Conservation (phyloP, 1,140 invertebrate genomes). For the Zelostemma sp. region DNA sequence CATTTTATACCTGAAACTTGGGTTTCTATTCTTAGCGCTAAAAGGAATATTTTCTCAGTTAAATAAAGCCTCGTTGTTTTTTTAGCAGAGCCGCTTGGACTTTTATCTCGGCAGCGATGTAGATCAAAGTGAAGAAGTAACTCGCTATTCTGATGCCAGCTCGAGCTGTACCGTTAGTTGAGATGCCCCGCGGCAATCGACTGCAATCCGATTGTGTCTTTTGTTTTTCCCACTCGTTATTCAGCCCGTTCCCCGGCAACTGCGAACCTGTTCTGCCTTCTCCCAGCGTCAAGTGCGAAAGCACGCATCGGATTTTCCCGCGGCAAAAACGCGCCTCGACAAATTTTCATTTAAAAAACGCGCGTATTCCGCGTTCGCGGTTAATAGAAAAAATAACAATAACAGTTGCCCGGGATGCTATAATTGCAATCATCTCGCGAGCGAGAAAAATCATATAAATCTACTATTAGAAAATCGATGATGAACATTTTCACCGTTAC, state of each 20-base stretch:
- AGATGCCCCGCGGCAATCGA: conserved; percentile 60
- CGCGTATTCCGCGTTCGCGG: too few relatives aligned
- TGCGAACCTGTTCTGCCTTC: conserved; percentile 66
- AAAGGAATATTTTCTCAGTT: too few relatives aligned
- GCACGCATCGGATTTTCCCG: background rate
- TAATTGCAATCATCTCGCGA: too few relatives aligned
- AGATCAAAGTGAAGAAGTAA: conserved; percentile 43
- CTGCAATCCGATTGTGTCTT: conserved; percentile 68
- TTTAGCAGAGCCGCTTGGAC: background rate
- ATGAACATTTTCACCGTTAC: too few relatives aligned
- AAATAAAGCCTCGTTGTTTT: too few relatives aligned
- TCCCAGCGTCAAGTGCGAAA: conserved; percentile 33
- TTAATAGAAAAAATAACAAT: too few relatives aligned
- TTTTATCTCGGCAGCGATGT: conserved; percentile 30
- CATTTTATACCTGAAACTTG: too few relatives aligned
- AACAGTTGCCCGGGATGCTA: too few relatives aligned
- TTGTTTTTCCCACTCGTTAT: conserved; percentile 64
- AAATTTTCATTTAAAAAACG: too few relatives aligned
- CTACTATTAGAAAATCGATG: too few relatives aligned
- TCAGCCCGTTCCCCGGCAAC: conserved; percentile 61
- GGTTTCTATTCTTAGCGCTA: too few relatives aligned
- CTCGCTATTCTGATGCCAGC: conserved; percentile 40
- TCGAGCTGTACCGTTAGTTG: conserved; percentile 58
- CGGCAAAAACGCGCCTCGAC: background rate
- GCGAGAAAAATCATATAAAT: too few relatives aligned